Percentiles rank a stretch among this genome's conserved stretches.
These are phyloP conservation scores for Perognathus longimembris DNA, from an alignment of 2,113 vertebrate genomes.

Conservation along the genomic window DNA sequence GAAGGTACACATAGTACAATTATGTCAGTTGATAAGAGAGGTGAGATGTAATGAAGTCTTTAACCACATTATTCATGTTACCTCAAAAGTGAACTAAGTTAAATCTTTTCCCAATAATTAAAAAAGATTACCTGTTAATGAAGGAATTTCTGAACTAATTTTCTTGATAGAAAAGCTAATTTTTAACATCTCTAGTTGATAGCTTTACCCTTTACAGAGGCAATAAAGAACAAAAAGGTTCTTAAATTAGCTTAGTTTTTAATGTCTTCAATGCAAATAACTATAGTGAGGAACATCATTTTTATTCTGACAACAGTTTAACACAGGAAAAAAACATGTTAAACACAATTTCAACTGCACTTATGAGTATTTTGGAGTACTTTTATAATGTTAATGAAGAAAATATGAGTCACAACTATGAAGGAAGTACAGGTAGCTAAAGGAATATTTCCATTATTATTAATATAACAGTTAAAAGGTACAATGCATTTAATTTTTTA, in stretches of 20 bases:
- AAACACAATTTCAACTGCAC: background rate
- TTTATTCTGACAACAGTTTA: slow-evolving; percentile 44
- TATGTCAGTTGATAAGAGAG: slow-evolving; percentile 60
- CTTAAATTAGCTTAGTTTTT: slow-evolving; percentile 53
- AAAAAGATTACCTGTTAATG: slow-evolving; percentile 81
- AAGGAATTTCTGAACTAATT: slow-evolving; percentile 83
- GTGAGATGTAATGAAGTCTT: slow-evolving; percentile 58
- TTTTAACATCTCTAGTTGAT: slow-evolving; percentile 74
- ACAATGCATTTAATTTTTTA: background rate
- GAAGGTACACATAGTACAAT: slow-evolving; percentile 60
- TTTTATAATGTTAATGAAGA: slow-evolving; percentile 44
- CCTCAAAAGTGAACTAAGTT: slow-evolving; percentile 78
- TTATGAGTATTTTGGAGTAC: background rate
- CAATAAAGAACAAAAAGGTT: slow-evolving; percentile 73
- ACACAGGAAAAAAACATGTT: slow-evolving; percentile 43
- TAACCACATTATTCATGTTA: slow-evolving; percentile 64
- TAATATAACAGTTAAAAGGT: background rate
- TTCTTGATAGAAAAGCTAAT: slow-evolving; percentile 81
- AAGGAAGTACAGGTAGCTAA: slow-evolving; percentile 38
- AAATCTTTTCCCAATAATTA: slow-evolving; percentile 81
- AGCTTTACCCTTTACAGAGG: slow-evolving; percentile 78
- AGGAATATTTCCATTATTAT: background rate
- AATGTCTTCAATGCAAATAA: slow-evolving; percentile 56
- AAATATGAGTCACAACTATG: background rate
- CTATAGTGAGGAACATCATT: background rate